Evolutionary conservation across 2,888 invertebrate genomes (phyloP).

Genomic region (Drosophila sordidula): DNA sequence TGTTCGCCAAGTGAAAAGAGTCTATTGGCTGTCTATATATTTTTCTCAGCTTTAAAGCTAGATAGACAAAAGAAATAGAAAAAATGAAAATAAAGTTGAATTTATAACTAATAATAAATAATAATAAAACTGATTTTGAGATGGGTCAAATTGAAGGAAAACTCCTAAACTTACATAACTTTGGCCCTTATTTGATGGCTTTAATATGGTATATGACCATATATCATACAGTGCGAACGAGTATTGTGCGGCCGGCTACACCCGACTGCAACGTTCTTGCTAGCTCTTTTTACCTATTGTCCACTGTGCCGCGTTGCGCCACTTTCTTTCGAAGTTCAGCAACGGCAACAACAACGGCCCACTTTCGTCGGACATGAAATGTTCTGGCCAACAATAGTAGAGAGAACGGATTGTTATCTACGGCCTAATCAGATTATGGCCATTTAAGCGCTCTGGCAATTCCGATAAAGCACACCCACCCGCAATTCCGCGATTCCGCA

Average conservation of each 20-base stretch:
- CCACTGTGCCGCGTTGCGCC: conserved; percentile 24
- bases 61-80: too few species aligned
- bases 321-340: conserved; percentile 40
- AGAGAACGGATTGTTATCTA: conserved; percentile 33
- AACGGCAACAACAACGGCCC: conserved; percentile 25
- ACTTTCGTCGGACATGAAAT: conserved; percentile 34
- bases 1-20: conserved; percentile 2
- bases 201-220: too few species aligned
- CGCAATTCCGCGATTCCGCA: background rate
- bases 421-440: conserved; percentile 37
- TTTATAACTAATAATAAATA: too few species aligned
- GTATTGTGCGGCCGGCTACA: too few species aligned
- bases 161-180: too few species aligned
- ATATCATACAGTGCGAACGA: too few species aligned
- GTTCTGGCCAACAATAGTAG: conserved; percentile 10
- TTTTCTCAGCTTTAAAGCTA: too few species aligned
- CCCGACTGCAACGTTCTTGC: too few species aligned
- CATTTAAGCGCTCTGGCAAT: conserved; percentile 21
- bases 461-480: conserved; percentile 10
- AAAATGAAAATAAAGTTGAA: too few species aligned
- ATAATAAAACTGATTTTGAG: too few species aligned
- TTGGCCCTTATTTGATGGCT: too few species aligned
- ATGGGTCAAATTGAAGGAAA: too few species aligned
- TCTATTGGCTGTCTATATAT: background rate
- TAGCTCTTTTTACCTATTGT: conserved; percentile 5